Base-by-base conservation (phyloP, 2,888 invertebrate species). In the Drosophila paramelanica region DNA sequence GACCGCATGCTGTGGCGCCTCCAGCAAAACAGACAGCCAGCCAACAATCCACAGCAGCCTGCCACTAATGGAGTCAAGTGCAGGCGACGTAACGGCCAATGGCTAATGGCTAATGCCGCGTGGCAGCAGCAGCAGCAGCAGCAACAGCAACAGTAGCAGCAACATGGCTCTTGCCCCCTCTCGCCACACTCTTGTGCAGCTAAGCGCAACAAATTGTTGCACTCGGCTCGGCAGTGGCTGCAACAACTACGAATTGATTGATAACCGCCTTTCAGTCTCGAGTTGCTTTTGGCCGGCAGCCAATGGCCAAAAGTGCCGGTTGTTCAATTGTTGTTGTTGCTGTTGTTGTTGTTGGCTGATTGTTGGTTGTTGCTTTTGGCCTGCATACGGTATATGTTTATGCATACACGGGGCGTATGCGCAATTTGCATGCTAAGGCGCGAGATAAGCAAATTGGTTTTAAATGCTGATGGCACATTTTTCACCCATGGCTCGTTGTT, bases 121-220 rank as follows among this genome's bases (percentile, higher is more conserved):
- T 56, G 47, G 62, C 57, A 59, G 17, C 43, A 46, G 56, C 73
- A 57, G 31, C 31, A 13, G 25, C 53, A 14, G 42, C 49, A 8
- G 62, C 57, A 56, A n/a, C 42, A 41, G 56, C 73, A 57, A 36
- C 23, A 13, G 27, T 49, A 23, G 43, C 49, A 42, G 25, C n/a
- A 10, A 10, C 8, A 31, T 31, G 31, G 31, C 31, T 31, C 7
- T 31, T 7, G 27, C 13, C 5, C 49, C 49, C 17, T 8, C 5
- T 25, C 8, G 20, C 51, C 7, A 14, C 25, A 17, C 27, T 31
- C 31, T 62, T 87, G 88, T 72, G 67, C 87, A 88, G 59, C 78
- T 62, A 67, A 75, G 85, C 90, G 89, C 89, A 85, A 85, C 85
- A 82, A 85, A 76, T 89, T 89, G 87, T 77, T 88, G 88, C 89